These are phyloP conservation scores for Ligdia adustata DNA, from an alignment of 2,888 invertebrate genomes.

Conservation along the genomic window DNA sequence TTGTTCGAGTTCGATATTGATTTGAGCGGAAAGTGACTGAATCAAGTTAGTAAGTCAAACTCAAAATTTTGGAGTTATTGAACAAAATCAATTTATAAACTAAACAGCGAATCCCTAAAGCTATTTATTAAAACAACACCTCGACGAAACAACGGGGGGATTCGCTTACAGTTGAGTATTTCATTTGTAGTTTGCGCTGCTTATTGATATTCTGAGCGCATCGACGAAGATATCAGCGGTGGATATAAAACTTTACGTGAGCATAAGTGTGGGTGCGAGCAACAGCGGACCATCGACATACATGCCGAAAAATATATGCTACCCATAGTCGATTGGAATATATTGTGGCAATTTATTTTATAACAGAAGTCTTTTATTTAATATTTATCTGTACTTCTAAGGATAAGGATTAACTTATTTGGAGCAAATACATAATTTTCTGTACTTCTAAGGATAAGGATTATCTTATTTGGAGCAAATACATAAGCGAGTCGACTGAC, in stretches of 20 bases:
- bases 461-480: no score
- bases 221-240: conserved; percentile 63
- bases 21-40: conserved; percentile 23
- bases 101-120: conserved; percentile 36
- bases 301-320: no score
- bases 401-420: no score
- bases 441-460: no score
- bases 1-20: conserved; percentile 25
- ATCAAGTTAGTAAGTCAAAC: conserved; percentile 31
- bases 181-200: conserved; percentile 62
- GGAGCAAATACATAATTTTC: no score
- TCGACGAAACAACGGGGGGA: conserved; percentile 49
- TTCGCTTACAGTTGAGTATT: conserved; percentile 57
- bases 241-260: conserved; percentile 66
- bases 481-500: no score
- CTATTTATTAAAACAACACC: conserved; percentile 52
- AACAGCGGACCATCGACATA: conserved; percentile 44
- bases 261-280: conserved; percentile 39
- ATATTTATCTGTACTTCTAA: no score
- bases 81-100: conserved; percentile 41
- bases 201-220: conserved; percentile 70
- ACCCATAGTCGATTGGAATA: no score
- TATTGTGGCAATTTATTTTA: no score
- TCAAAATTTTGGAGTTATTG: conserved; percentile 30
- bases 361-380: no score